These are phyloP conservation scores for western clawed frog (Xenopus tropicalis) DNA, from an alignment of 2,113 vertebrate species.

Conservation along the genomic window UCB_Xtro_10.0 CM004445.2:125713001-125713500, in stretches of 20 bases:
- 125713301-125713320: conserved; percentile 38
- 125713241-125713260: conserved; percentile 49
- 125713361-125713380: conserved; percentile 44
- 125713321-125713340: background rate
- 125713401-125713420: conserved; percentile 57
- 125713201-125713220: conserved; percentile 52
- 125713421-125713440: conserved; percentile 14
- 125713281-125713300: fast-evolving
- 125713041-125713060: conserved; percentile 10
- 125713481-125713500: conserved; percentile 48
- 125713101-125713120: conserved; percentile 56
- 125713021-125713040: no score
- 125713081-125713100: conserved; percentile 34
- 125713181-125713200: conserved; percentile 26
- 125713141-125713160: conserved; percentile 42
- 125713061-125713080: no score
- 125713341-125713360: conserved; percentile 25
- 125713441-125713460: background rate
- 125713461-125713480: conserved; percentile 44
- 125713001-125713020: no score
- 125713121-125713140: conserved; percentile 56
- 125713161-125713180: conserved; percentile 55
- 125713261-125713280: conserved; percentile 10
- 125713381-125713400: conserved; percentile 51
- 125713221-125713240: conserved; percentile 51